These are phyloP conservation scores for Archocentrus centrarchus DNA, from an alignment of 2,113 vertebrate species.

Conservation along the genomic window DNA sequence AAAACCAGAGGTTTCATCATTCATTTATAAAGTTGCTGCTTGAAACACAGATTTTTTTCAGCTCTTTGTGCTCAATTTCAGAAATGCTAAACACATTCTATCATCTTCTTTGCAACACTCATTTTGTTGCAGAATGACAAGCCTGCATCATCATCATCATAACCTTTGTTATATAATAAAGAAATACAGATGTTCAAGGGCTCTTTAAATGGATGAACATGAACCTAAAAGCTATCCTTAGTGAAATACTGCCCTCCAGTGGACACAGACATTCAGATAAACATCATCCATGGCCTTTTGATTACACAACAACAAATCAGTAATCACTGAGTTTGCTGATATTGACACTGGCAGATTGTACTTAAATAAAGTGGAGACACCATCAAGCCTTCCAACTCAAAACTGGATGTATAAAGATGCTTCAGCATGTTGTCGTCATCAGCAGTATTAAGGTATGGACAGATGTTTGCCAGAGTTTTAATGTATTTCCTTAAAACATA, in stretches of 20 bases:
- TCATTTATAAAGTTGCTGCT: neutral
- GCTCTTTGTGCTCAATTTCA: neutral
- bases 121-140: neutral
- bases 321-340: neutral
- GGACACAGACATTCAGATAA: constrained; percentile 14
- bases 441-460: neutral
- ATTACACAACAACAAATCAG: neutral
- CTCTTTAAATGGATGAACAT: neutral
- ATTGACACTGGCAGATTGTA: neutral
- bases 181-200: neutral
- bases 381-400: neutral
- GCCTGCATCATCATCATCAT: neutral
- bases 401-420: neutral
- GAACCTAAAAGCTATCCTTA: neutral
- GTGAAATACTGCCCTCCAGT: constrained; percentile 66
- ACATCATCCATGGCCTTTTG: neutral
- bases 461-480: neutral
- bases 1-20: neutral
- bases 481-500: neutral
- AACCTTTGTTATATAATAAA: neutral
- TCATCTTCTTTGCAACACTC: neutral
- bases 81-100: neutral
- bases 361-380: neutral
- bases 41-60: neutral
- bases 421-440: neutral